phyloP scores from a whole-genome alignment of 2,113 vertebrate species.

The Phoenicopterus ruber region DNA sequence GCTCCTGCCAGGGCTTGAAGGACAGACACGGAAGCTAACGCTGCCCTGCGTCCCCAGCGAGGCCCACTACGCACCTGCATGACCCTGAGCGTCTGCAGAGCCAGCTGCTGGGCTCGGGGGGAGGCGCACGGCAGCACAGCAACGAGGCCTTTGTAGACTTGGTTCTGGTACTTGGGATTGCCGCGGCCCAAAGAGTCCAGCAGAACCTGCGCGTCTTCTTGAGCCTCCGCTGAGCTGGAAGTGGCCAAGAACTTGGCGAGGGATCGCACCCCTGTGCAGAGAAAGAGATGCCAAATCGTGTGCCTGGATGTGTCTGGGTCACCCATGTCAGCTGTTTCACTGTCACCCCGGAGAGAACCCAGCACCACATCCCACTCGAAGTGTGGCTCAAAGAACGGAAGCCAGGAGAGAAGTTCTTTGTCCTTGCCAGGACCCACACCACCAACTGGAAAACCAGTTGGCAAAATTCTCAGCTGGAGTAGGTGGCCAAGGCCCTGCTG shows the following conservation, averaged over 20 bases:
- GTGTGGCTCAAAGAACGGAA: background rate
- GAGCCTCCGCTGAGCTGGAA: slow-evolving; percentile 73
- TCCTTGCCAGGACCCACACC: background rate
- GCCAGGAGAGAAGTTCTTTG: background rate
- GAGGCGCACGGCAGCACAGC: slow-evolving; percentile 69
- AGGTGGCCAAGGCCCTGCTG: background rate
- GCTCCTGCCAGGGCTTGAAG: background rate
- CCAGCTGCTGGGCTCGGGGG: slow-evolving; percentile 75
- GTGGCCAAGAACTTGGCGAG: slow-evolving; percentile 75
- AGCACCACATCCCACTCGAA: background rate
- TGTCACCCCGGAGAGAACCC: background rate
- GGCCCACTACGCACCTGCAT: slow-evolving; percentile 72
- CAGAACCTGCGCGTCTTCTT: slow-evolving; percentile 70
- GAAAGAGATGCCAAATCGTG: background rate
- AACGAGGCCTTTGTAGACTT: slow-evolving; percentile 80
- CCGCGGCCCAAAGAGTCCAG: slow-evolving; percentile 75
- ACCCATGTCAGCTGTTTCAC: background rate
- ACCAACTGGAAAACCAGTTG: background rate
- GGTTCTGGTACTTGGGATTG: slow-evolving; percentile 81
- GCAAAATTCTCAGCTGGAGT: background rate
- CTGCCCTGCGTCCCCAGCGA: fast-evolving
- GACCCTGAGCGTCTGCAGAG: slow-evolving; percentile 71
- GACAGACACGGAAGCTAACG: fast-evolving
- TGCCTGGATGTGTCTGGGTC: background rate
- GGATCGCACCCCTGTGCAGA: slow-evolving; percentile 71